Base-by-base conservation (phyloP, 2,113 vertebrate genomes). In the Kobus ellipsiprymnus region DNA sequence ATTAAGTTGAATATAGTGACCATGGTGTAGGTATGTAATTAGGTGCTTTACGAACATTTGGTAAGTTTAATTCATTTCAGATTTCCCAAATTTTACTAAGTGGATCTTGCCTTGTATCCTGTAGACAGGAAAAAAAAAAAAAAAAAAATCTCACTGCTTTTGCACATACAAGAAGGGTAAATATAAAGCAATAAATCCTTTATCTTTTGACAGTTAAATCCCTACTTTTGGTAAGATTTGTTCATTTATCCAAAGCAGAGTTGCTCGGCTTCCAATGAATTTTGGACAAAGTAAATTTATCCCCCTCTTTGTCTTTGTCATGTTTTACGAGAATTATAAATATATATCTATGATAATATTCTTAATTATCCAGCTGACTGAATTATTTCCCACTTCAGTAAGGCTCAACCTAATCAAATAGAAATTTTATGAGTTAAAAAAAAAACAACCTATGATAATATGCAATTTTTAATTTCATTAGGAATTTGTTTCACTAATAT, bases 311-410 rank as follows among this genome's bases (percentile, higher is more conserved):
- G 88, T 93, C 8, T 71, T 95, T 80, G 6, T 88, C 19, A 52
- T 94, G 8, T 88, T 95, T 91, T 64, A 16, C 2, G 33, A 94
- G 33, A 95, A 92, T 90, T 95, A 5, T 97, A 84, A 96, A 64
- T 83, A 36, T 80, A 52, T 71, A 52, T 16, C 33, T 93, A 74
- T 44, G 29, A 89, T 83, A 92, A 64, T 89, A 74, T 93, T 86
- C 30, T 29, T 92, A 74, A 33, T 40, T 54, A 33, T 54, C n/a
- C 44, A 91, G 44, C 50, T 88, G 44, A 94, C 27, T 91, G 27
- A 93, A 52, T 78, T 89, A 86, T 94, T 40, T 54, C 48, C 33
- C 64, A 67, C 81, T 77, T 92, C 40, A 82, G 0, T 40, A 44
- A 88, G 33, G 67, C 59, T 78, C 4, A 87, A 10, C 50, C 50